Evolutionary conservation across 1,140 invertebrate species (phyloP).

Genomic region (Brachionus asplanchnoidis): DNA sequence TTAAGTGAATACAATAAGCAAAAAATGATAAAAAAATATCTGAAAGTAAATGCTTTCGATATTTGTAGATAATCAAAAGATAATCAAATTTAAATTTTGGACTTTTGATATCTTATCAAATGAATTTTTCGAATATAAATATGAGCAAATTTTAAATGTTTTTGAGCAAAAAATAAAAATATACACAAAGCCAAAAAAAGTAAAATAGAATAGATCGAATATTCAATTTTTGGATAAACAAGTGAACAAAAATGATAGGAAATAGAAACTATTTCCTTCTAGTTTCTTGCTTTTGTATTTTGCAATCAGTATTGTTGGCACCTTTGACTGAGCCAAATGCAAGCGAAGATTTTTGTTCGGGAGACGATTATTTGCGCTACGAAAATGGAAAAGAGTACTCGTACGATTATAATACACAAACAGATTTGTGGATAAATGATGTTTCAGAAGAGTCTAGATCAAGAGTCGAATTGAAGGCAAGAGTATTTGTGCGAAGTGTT

Average conservation of each 20-base stretch:
- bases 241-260: not conserved
- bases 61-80: not conserved
- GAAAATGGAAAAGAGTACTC: conserved; percentile 33
- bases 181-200: not conserved
- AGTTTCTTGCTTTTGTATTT: not conserved
- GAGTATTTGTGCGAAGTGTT: conserved; percentile 15
- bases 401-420: conserved; percentile 1
- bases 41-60: not conserved
- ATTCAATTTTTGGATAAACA: not conserved
- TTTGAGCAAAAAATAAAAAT: not conserved
- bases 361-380: not conserved
- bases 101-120: conserved; percentile 4
- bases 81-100: not conserved
- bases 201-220: not conserved
- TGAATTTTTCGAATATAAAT: not conserved
- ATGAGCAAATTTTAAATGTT: not conserved
- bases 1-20: not conserved
- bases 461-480: conserved; percentile 9
- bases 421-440: conserved; percentile 39
- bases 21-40: not conserved
- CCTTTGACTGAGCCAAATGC: not conserved
- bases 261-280: conserved; percentile 33
- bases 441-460: conserved; percentile 25
- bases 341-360: not conserved
- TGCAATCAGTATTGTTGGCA: not conserved